Evolutionary conservation across 2,797 vertebrate species (phyloP), one percentile per base, ranked within the genome.

Genomic region (Morus bassanus): DNA sequence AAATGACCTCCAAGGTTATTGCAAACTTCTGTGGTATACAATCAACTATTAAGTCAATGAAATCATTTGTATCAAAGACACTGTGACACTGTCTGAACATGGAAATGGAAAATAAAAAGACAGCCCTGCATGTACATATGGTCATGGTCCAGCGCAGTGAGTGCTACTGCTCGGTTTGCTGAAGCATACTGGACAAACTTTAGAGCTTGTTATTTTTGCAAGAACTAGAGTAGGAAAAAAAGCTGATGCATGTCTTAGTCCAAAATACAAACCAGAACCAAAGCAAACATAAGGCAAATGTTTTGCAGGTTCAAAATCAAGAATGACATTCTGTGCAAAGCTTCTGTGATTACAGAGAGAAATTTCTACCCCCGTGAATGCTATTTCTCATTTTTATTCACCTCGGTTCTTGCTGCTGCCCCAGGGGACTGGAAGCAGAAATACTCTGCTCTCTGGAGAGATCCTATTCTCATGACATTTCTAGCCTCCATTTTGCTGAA

Each of bases 11-110:
- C 0, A 0, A 95, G 90, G 90, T 81, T 91, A 88, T 10, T 22
- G 72, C 60, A 80, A 91, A 96, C 57, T 87, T 93, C 91, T 35
- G 30, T 50, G 81, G 41, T 27, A 63, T 28, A 75, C 45, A 85
- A 78, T 75, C 84, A 95, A 83, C 96, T 93, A 96, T 95, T 96
- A 96, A 96, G 81, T 95, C 96, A 95, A 95, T 94, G 91, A 97
- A 97, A 96, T 95, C 69, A 95, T 88, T 95, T 90, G 63, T 91
- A 94, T 93, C 82, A 90, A 91, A 95, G 91, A 79, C 63, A 81
- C 21, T 48, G 76, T 94, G 94, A 95, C 85, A 41, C 57, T 89
- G 76, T 72, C 86, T 96, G 86, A 88, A 78, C 61, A 43, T 3
- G 10, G 72, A 72, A 85, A 84, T 13, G 54, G 53, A 83, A 96